Evolutionary conservation across 2,113 vertebrate genomes (phyloP).

Genomic region (Nycticorax nycticorax): DNA sequence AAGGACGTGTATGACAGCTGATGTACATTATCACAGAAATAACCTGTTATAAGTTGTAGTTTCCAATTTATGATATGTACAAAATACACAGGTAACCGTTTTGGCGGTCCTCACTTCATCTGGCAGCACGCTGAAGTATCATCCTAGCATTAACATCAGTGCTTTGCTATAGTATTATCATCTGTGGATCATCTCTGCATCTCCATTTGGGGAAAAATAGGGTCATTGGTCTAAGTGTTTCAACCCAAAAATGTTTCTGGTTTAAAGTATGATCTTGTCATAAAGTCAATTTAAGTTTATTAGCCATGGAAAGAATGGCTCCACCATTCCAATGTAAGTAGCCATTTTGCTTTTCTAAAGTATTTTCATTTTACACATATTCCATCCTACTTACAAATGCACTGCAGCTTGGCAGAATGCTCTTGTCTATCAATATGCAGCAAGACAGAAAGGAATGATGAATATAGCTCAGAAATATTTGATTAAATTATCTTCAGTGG

Average conservation of each 20-base stretch:
- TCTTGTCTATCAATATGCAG: not conserved
- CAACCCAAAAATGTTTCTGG: not conserved
- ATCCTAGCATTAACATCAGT: not conserved
- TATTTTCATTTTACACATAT: not conserved
- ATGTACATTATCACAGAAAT: not conserved
- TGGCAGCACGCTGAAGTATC: not conserved
- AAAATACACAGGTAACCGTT: not conserved
- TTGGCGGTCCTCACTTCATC: not conserved
- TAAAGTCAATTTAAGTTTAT: not conserved
- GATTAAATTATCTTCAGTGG: not conserved
- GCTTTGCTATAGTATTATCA: not conserved
- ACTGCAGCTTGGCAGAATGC: not conserved
- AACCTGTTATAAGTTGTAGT: not conserved
- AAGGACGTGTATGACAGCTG: not conserved
- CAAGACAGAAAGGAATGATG: not conserved
- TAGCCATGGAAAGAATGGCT: not conserved
- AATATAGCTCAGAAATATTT: slow-evolving; percentile 18
- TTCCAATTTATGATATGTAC: not conserved
- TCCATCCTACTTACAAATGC: not conserved
- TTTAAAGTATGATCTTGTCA: not conserved
- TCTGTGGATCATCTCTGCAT: not conserved
- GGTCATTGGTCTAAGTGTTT: not conserved
- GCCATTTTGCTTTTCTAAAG: not conserved
- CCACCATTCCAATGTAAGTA: not conserved
- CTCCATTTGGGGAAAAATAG: not conserved